Evolutionary conservation across 1,140 invertebrate genomes (phyloP).

Genomic region (Ectropis grisescens): DNA sequence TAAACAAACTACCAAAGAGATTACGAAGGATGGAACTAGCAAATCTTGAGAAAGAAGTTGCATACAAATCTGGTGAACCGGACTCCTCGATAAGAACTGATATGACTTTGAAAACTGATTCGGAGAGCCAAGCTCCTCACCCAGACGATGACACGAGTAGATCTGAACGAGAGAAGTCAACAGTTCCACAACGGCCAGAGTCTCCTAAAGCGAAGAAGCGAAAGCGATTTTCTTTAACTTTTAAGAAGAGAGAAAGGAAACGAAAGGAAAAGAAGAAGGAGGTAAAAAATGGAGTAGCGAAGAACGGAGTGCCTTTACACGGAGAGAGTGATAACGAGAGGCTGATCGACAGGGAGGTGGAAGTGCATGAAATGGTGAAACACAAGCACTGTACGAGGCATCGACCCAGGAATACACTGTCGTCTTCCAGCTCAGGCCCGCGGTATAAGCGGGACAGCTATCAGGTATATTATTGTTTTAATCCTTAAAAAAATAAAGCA

Average conservation of each 20-base stretch:
- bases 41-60: constrained; percentile 65
- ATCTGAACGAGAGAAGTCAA: constrained; percentile 52
- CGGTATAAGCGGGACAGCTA: constrained; percentile 68
- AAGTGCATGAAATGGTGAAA: constrained; percentile 35
- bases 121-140: constrained; percentile 44
- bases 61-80: constrained; percentile 47
- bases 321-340: constrained; percentile 54
- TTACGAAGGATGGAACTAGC: constrained; percentile 58
- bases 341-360: constrained; percentile 36
- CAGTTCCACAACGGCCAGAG: constrained; percentile 45
- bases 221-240: constrained; percentile 63
- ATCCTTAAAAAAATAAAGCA: no score
- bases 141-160: constrained; percentile 57
- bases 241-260: constrained; percentile 65
- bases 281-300: constrained; percentile 43
- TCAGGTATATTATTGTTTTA: no score
- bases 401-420: constrained; percentile 42
- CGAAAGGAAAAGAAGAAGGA: constrained; percentile 55
- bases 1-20: constrained; percentile 65
- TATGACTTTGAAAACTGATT: constrained; percentile 48
- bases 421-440: constrained; percentile 52
- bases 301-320: constrained; percentile 34
- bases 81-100: constrained; percentile 52
- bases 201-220: constrained; percentile 65
- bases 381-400: constrained; percentile 49